Conservation (phyloP, 2,797 vertebrate genomes). For the Ataeniobius toweri region DNA sequence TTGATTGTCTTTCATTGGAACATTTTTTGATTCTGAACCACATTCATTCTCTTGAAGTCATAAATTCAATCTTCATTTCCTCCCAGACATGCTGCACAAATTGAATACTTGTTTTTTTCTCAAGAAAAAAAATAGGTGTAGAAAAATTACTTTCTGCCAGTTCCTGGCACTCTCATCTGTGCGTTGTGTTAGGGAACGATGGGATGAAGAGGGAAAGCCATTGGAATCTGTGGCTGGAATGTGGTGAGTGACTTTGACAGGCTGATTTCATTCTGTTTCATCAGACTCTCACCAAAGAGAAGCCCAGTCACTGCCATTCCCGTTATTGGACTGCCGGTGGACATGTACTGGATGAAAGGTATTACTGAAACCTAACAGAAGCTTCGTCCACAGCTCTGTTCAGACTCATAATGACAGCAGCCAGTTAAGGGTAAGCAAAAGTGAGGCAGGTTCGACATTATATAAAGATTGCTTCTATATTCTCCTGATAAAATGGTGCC, state of each 20-base stretch:
- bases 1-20: conserved; percentile 31
- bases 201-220: conserved; percentile 30
- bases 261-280: conserved; percentile 74
- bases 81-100: conserved; percentile 52
- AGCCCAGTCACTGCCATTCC: conserved; percentile 34
- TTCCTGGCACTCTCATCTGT: conserved; percentile 36
- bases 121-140: conserved; percentile 2
- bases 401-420: conserved; percentile 35
- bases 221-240: conserved; percentile 29
- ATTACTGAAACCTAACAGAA: conserved; percentile 34
- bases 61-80: conserved; percentile 59
- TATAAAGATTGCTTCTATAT: conserved; percentile 44
- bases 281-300: conserved; percentile 55
- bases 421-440: conserved; percentile 27
- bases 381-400: conserved; percentile 26
- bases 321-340: conserved; percentile 39
- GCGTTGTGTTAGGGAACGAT: conserved; percentile 41
- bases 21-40: conserved; percentile 17
- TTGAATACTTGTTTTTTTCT: conserved; percentile 41
- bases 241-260: conserved; percentile 41
- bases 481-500: neutral
- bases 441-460: conserved; percentile 31
- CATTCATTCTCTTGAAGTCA: conserved; percentile 15
- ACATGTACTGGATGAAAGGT: conserved; percentile 27
- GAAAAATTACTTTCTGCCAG: conserved; percentile 46